These are phyloP conservation scores for Lasiurus borealis DNA, from an alignment of 2,113 vertebrate genomes.

Conservation along the genomic window DNA sequence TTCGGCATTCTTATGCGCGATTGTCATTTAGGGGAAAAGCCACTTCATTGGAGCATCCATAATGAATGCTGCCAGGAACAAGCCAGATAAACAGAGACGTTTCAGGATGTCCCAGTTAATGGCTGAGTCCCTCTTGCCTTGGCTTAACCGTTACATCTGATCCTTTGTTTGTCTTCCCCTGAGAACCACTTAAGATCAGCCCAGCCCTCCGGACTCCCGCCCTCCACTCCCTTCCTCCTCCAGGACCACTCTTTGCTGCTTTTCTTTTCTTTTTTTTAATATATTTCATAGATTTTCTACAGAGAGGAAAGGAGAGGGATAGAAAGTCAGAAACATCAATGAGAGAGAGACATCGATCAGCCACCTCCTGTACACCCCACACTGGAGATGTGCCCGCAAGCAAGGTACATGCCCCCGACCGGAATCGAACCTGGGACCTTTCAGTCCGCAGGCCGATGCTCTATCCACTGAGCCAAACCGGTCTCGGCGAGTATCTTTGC, in stretches of 20 bases:
- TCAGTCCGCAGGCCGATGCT: no score
- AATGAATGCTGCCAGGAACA: not conserved
- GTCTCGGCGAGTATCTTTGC: not conserved
- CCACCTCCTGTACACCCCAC: no score
- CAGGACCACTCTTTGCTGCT: not conserved
- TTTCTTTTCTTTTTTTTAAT: no score
- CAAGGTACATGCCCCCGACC: no score
- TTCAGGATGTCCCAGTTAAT: not conserved
- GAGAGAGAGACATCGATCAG: no score
- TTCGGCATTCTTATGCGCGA: not conserved
- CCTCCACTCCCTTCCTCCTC: not conserved
- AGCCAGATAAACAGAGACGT: not conserved
- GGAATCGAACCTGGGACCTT: no score
- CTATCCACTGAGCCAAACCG: no score
- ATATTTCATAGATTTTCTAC: no score
- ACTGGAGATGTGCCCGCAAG: no score
- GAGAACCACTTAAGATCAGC: no score
- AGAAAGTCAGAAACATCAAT: no score
- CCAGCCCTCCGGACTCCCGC: not conserved
- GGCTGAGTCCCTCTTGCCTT: not conserved
- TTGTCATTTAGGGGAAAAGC: fast-evolving
- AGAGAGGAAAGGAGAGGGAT: no score
- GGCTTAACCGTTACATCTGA: not conserved
- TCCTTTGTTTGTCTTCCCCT: not conserved
- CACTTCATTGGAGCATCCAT: not conserved